Conservation (phyloP, 2,888 invertebrate genomes). For the Cordilura impudica region DNA sequence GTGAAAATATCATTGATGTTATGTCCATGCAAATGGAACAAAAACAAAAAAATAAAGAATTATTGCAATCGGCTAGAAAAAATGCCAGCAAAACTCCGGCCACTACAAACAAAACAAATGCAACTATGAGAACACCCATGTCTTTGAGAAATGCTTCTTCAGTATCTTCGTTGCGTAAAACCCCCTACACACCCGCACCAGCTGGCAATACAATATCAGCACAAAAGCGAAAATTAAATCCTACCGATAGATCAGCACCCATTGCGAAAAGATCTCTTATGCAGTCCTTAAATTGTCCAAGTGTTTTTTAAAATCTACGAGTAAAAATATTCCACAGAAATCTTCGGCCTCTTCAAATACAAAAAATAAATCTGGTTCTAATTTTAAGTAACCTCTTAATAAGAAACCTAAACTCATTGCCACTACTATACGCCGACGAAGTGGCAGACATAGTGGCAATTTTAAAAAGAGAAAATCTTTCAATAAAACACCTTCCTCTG, state of each 20-base stretch:
- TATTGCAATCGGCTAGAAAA: conserved; percentile 78
- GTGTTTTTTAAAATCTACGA: conserved; percentile 61
- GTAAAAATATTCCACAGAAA: conserved; percentile 8
- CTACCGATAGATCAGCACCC: conserved; percentile 61
- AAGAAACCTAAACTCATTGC: conserved; percentile 69
- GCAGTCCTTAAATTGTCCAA: conserved; percentile 68
- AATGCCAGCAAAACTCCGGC: conserved; percentile 62
- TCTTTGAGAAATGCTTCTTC: conserved; percentile 69
- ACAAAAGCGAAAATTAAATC: too few relatives aligned
- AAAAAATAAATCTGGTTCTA: too few relatives aligned
- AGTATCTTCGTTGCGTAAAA: too few relatives aligned
- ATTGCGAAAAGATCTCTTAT: conserved; percentile 73
- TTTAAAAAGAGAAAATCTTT: conserved; percentile 66
- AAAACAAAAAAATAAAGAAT: conserved; percentile 75
- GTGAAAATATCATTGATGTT: too few relatives aligned
- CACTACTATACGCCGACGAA: conserved; percentile 69
- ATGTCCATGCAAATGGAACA: conserved; percentile 82
- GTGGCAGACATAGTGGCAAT: conserved; percentile 68
- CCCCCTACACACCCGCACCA: conserved; percentile 65
- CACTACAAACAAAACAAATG: conserved; percentile 32
- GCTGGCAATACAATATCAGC: conserved; percentile 63
- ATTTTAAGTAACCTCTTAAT: conserved; percentile 67
- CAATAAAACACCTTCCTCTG: conserved; percentile 21
- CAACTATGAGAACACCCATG: conserved; percentile 68
- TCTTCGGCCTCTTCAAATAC: conserved; percentile 11